A percentile compares a stretch with the other conserved stretches of the same genome.
Conservation (phyloP, 2,113 vertebrate genomes). For the Cisticola juncidis region DNA sequence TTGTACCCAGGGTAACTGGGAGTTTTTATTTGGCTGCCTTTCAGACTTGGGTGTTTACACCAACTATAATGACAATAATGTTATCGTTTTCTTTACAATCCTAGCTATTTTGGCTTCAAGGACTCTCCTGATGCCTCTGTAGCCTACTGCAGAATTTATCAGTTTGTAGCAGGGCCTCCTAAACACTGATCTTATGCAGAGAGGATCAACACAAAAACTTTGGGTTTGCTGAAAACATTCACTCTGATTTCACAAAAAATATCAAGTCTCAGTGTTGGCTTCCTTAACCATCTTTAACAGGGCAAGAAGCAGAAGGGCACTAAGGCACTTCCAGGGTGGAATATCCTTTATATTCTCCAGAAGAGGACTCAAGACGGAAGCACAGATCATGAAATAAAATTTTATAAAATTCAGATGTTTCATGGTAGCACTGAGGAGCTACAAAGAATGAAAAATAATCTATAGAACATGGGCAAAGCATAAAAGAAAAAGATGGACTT, state of each 20-base stretch:
- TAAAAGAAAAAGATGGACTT: not conserved
- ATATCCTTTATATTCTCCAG: not conserved
- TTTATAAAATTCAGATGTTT: not conserved
- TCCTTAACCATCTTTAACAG: not conserved
- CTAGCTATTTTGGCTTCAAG: not conserved
- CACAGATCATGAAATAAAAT: not conserved
- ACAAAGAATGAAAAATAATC: not conserved
- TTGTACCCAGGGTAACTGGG: not conserved
- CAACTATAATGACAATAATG: not conserved
- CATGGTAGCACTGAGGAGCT: not conserved
- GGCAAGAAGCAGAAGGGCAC: not conserved
- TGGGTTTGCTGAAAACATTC: not conserved
- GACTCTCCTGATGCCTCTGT: not conserved
- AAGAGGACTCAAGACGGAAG: not conserved
- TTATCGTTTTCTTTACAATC: not conserved
- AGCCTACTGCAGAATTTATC: not conserved
- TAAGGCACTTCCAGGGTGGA: not conserved
- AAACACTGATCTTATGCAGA: not conserved
- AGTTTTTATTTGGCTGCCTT: not conserved
- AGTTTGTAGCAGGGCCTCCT: not conserved
- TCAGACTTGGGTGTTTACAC: not conserved
- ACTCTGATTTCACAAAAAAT: not conserved
- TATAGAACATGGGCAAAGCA: not conserved
- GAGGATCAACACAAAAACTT: not conserved
- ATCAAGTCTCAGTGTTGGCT: not conserved